Base-by-base conservation (phyloP, 2,888 invertebrate species). In the Melanostoma scalare region DNA sequence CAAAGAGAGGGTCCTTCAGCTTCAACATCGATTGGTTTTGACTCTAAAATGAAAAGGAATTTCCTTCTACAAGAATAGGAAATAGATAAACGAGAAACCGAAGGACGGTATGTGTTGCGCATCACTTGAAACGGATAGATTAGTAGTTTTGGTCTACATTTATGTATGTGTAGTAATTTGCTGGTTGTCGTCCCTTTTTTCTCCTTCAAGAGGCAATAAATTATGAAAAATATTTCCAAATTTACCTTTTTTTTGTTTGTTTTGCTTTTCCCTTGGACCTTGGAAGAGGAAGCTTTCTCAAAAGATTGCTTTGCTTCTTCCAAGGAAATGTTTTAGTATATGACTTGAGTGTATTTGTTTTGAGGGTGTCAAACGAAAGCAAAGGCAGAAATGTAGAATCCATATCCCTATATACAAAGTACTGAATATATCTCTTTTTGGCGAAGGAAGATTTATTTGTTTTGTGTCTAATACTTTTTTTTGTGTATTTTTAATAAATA, bases 211-310 rank as follows among this genome's bases (percentile, higher is more conserved):
- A 79, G 71, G 69, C 55, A 75, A 79, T 79, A 75, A 75, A 84
- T 84, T 84, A 78, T 84, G 74, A 84, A 79, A 84, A 84, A 79
- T 79, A 84, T 84, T 79, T 79, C 74, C 74, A 74, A 79, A 69
- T 53, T 61, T 53, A 71, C 79, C 74, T 79, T 71, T 74, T 46
- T 55, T 3, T 8, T 36, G 9, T 38, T 40, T 8, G 20, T 33
- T 6, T 48, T 6, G 8, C 36, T 55, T 35, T 72, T 33, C 6
- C 42, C 79, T 69, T 74, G 38, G 30, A 48, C 10, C 8, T 3
- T 20, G 6, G 50, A 50, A 44, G 20, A 44, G 44, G 20, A 60
- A 55, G 40, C 53, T 35, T 10, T 40, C 30, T 44, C 65, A 48
- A 61, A 61, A 65, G 61, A 58, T 72, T 72, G 61, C 20, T 36